A percentile compares a stretch with the other conserved stretches of the same genome.
Conservation (phyloP, 2,797 vertebrate genomes). For the Danio kyathit region DNA sequence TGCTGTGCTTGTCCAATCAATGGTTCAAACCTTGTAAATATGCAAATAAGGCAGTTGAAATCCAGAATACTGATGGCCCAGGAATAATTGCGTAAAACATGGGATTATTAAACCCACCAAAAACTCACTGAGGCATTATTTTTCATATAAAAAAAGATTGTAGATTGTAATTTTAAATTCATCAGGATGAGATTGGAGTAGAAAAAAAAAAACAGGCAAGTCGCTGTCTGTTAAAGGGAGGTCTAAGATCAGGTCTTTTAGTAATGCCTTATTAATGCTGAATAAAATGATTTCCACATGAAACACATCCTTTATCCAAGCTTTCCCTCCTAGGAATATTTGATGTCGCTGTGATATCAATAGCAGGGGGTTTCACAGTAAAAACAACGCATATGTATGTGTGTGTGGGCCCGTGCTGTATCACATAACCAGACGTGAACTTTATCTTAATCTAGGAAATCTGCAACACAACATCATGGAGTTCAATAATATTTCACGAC, state of each 20-base stretch:
- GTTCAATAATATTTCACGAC: slow-evolving; percentile 41
- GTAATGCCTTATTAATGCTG: slow-evolving; percentile 32
- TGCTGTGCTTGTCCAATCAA: slow-evolving; percentile 1
- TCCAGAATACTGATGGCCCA: not conserved
- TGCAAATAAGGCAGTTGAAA: slow-evolving; percentile 9
- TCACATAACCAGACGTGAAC: slow-evolving; percentile 1
- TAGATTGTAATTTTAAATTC: not conserved
- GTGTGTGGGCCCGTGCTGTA: not conserved
- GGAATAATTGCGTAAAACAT: not conserved
- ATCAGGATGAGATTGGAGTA: not conserved
- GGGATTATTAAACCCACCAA: not conserved
- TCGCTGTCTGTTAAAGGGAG: slow-evolving; percentile 7
- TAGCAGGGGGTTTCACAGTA: not conserved
- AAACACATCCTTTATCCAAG: slow-evolving; percentile 31
- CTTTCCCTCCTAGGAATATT: slow-evolving; percentile 19
- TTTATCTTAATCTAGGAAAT: slow-evolving; percentile 44
- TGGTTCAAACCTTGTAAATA: slow-evolving; percentile 1
- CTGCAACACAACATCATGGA: slow-evolving; percentile 23
- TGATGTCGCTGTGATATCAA: slow-evolving; percentile 30
- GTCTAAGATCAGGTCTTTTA: slow-evolving; percentile 32
- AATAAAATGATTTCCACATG: slow-evolving; percentile 34
- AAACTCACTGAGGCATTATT: too few relatives aligned
- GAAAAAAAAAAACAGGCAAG: not conserved
- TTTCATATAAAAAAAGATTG: not conserved
- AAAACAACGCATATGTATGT: not conserved